These are phyloP conservation scores for Pedionomus torquatus DNA, from an alignment of 2,113 vertebrate species.

Conservation along the genomic window DNA sequence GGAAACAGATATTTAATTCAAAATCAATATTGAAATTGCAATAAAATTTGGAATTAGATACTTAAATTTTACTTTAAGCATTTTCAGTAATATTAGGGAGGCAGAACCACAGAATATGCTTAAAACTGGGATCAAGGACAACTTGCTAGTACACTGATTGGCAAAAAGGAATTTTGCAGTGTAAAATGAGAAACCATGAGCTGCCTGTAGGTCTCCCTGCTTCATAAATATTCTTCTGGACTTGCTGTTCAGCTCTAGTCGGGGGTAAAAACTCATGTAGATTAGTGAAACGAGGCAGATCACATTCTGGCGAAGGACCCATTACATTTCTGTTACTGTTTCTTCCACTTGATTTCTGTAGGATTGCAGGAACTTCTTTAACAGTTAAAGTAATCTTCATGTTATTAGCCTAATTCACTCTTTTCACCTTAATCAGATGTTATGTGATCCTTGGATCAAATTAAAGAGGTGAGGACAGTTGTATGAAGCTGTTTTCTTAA, in stretches of 20 bases:
- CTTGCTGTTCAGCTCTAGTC: background rate
- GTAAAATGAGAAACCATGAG: background rate
- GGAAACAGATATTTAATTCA: background rate
- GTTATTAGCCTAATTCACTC: background rate
- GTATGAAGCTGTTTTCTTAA: background rate
- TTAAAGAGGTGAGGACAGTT: background rate
- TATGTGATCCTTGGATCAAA: background rate
- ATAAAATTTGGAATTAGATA: background rate
- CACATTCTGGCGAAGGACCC: background rate
- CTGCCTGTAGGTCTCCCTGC: background rate
- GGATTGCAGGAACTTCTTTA: background rate
- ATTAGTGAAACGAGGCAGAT: background rate
- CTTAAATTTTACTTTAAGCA: background rate
- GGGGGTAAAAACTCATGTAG: background rate
- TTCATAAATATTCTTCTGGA: conserved; percentile 40
- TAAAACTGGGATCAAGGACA: background rate
- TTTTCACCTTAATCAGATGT: background rate
- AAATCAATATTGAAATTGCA: background rate
- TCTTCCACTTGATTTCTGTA: background rate
- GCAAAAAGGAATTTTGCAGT: background rate
- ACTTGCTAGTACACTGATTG: background rate
- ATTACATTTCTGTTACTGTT: background rate
- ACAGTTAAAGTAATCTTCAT: background rate
- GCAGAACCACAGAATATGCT: background rate
- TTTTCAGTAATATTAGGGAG: background rate